phyloP scores from a whole-genome alignment of 2,888 invertebrate genomes.

The Hololepta plana region DNA sequence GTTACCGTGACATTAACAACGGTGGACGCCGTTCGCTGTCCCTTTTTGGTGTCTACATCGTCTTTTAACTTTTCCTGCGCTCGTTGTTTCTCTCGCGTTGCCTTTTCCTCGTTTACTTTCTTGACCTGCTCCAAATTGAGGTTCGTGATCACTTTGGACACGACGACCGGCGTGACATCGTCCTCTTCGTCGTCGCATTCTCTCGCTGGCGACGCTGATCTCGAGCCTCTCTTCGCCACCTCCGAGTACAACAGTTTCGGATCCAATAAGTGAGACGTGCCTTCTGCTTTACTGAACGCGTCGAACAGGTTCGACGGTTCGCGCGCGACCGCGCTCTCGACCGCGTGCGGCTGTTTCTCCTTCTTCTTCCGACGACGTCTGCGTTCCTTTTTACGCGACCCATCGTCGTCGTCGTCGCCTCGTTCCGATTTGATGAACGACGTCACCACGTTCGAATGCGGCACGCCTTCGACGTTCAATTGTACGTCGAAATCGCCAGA shows the following conservation, averaged over 20 bases:
- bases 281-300: too few relatives aligned
- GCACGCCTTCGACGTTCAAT: too few relatives aligned
- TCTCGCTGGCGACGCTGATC: conserved; percentile 16
- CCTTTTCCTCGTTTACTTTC: conserved; percentile 10
- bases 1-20: conserved; percentile 13
- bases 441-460: background rate
- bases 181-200: conserved; percentile 8
- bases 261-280: too few relatives aligned
- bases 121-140: conserved; percentile 16
- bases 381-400: conserved; percentile 6
- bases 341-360: conserved; percentile 13
- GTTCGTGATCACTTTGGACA: conserved; percentile 18
- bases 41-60: conserved; percentile 3
- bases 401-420: conserved; percentile 1
- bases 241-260: conserved; percentile 21
- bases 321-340: too few relatives aligned
- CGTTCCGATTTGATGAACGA: conserved; percentile 8
- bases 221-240: conserved; percentile 16
- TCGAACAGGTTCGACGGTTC: too few relatives aligned
- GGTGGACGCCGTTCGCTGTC: conserved; percentile 8
- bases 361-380: conserved; percentile 12
- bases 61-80: conserved; percentile 2
- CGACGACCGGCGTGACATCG: conserved; percentile 13
- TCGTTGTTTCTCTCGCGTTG: conserved; percentile 10
- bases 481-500: too few relatives aligned